Conservation (phyloP, 2,888 invertebrate genomes). For the Zele albiditarsus region DNA sequence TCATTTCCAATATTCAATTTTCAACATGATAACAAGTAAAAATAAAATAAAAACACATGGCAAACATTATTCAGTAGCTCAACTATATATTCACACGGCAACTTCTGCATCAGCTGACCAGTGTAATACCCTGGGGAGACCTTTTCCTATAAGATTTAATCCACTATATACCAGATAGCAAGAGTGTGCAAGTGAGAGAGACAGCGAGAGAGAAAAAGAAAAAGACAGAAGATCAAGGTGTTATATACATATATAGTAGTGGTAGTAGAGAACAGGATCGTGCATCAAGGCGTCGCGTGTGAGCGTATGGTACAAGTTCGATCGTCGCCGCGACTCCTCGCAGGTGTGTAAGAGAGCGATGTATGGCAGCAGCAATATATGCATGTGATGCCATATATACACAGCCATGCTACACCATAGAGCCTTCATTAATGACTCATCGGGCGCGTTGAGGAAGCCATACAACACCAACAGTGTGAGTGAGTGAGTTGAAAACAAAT, state of each 20-base stretch:
- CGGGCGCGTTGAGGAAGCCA: constrained; percentile 37
- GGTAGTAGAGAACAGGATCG: constrained; percentile 39
- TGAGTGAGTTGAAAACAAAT: background rate
- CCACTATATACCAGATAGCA: constrained; percentile 4
- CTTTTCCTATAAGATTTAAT: constrained; percentile 17
- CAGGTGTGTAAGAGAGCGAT: constrained; percentile 35
- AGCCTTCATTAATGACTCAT: constrained; percentile 63
- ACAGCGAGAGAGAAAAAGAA: constrained; percentile 21
- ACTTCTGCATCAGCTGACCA: constrained; percentile 36
- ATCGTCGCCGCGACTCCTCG: constrained; percentile 37
- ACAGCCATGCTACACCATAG: constrained; percentile 37
- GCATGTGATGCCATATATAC: constrained; percentile 38
- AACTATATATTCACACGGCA: constrained; percentile 12
- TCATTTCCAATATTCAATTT: too few relatives aligned
- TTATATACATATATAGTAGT: constrained; percentile 12
- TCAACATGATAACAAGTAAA: constrained; percentile 14
- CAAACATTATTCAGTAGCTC: constrained; percentile 21
- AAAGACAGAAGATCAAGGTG: constrained; percentile 14
- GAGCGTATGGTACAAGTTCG: constrained; percentile 37
- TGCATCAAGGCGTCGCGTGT: constrained; percentile 45
- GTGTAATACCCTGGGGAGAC: constrained; percentile 26
- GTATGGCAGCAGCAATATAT: constrained; percentile 54
- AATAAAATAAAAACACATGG: constrained; percentile 12
- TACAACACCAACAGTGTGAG: background rate
- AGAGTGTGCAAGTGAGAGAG: constrained; percentile 5